A percentile compares a stretch with the other conserved stretches of the same genome.
These are phyloP conservation scores for Drosophila pectinifera DNA, from an alignment of 1,140 invertebrate genomes.

Conservation along the genomic window DNA sequence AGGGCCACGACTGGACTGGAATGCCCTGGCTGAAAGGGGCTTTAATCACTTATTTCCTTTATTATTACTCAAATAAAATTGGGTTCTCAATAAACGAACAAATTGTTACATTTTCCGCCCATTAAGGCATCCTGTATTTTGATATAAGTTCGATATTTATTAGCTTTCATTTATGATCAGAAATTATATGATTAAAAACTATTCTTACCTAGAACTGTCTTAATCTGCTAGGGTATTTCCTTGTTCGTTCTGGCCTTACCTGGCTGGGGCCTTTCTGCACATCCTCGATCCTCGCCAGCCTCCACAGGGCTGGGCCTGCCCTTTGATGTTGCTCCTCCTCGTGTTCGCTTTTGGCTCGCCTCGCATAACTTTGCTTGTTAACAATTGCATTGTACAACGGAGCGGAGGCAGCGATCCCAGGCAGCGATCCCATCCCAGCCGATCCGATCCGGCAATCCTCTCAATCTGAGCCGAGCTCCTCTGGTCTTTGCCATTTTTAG, in stretches of 20 bases:
- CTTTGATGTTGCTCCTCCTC: conserved; percentile 73
- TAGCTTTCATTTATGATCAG: too few relatives aligned
- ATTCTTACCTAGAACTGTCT: fast-evolving
- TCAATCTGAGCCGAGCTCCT: conserved; percentile 64
- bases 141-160: too few relatives aligned
- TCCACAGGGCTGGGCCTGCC: conserved; percentile 62
- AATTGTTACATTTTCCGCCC: too few relatives aligned
- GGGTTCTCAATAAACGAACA: too few relatives aligned
- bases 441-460: conserved; percentile 54
- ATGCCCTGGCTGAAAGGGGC: neutral
- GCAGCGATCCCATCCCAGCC: conserved; percentile 10
- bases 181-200: fast-evolving
- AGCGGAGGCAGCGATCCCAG: conserved; percentile 20
- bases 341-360: conserved; percentile 56
- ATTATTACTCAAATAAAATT: neutral
- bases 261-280: conserved; percentile 11
- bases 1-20: conserved; percentile 10
- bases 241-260: conserved; percentile 8
- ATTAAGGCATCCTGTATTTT: too few relatives aligned
- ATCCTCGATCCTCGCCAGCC: conserved; percentile 46
- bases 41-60: neutral
- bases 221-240: conserved; percentile 10
- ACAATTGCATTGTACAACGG: conserved; percentile 79
- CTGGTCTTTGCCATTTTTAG: conserved; percentile 77
- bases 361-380: conserved; percentile 83